These are phyloP conservation scores for Eilema depressum DNA, from an alignment of 2,888 invertebrate genomes.

Conservation along the genomic window DNA sequence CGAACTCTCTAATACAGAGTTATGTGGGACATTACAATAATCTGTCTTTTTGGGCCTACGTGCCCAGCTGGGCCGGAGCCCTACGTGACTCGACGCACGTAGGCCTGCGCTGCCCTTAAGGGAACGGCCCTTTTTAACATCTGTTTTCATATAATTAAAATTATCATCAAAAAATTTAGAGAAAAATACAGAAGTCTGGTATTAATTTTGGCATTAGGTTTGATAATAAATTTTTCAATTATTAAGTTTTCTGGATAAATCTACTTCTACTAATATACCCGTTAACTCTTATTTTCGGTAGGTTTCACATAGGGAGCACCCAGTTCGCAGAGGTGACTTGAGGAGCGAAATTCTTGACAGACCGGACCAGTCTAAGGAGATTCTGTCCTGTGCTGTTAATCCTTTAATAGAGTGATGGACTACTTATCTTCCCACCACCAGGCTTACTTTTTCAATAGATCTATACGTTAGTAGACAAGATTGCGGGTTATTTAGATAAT, in stretches of 20 bases:
- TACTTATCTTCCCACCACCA: not conserved
- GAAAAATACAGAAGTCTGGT: not conserved
- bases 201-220: not conserved
- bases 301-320: not conserved
- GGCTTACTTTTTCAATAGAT: not conserved
- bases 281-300: not conserved
- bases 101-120: conserved; percentile 24
- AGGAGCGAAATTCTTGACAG: not conserved
- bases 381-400: not conserved
- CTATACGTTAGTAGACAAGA: not conserved
- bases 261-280: not conserved
- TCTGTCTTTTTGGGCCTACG: conserved; percentile 25
- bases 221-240: not conserved
- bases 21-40: conserved; percentile 42
- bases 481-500: not conserved
- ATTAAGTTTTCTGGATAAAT: not conserved
- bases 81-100: conserved; percentile 52
- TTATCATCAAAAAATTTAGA: not conserved
- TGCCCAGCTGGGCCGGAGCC: conserved; percentile 21
- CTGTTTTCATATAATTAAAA: not conserved
- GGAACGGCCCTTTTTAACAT: conserved; percentile 20
- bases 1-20: conserved; percentile 34
- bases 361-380: too few relatives aligned
- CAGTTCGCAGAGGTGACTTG: not conserved
- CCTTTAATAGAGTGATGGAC: not conserved